Base-by-base conservation (phyloP, 2,888 invertebrate species). In the Agapostemon virescens region DNA sequence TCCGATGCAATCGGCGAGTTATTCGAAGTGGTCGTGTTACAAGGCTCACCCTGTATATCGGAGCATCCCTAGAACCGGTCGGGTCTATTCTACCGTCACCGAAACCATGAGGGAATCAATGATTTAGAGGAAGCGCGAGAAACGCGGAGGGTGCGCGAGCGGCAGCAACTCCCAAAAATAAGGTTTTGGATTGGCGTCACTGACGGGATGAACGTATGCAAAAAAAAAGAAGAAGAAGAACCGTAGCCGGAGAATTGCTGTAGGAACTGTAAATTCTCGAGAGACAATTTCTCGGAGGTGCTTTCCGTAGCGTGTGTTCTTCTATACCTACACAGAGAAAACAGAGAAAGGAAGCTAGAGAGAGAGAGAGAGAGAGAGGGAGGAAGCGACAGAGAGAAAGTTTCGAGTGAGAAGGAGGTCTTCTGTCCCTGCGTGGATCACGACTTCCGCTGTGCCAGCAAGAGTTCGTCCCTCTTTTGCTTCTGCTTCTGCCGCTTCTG, bases 181-280 rank as follows among this genome's bases (percentile, higher is more conserved):
- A 87, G 85, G 84, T 87, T 83, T 84, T 80, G 81, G 79, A 82
- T 85, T 75, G 76, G 71, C 79, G 77, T 72, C 77, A 77, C 69
- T 82, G 87, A 85, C 88, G 83, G 83, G 75, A 77, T 64, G 83
- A 85, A 77, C 87, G 88, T 87, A 87, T 88, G 87, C 88, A 88
- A 87, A 87, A 87, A 87, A 88, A 86, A 85, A 7, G 17, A 17
- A 42, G 2, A 6, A 2, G 42, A 45, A 69, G 55, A 52, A 55
- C 55, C 58, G 79, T 84, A 85, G 83, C 82, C 69, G 49, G 82
- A 61, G 87, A 88, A 88, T 88, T 85, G 87, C 85, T 80, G 61
- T 63, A 82, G 87, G 76, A 86, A 89, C 89, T 89, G 89, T 89
- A 88, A 88, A 89, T 88, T 86, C 88, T 88, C 85, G 52, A 74